phyloP scores from a whole-genome alignment of 2,888 invertebrate genomes.

The Cordilura impudica region DNA sequence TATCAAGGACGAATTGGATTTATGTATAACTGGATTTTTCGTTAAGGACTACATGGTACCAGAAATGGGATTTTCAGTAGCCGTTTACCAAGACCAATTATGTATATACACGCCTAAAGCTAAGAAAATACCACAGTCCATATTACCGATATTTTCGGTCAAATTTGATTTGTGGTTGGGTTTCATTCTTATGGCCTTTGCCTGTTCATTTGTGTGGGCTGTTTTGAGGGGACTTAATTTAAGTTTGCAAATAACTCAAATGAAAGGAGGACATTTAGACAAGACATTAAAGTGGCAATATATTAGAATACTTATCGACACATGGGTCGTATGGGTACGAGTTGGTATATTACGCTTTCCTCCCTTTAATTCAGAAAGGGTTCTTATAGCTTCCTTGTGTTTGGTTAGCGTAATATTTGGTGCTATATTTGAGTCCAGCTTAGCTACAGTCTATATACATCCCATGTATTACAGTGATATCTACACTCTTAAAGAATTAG shows the following conservation, averaged over 20 bases:
- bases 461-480: conserved; percentile 77
- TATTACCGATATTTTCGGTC: conserved; percentile 76
- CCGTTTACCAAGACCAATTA: conserved; percentile 76
- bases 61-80: conserved; percentile 76
- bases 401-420: conserved; percentile 77
- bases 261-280: conserved; percentile 19
- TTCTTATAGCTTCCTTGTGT: conserved; percentile 75
- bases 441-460: conserved; percentile 77
- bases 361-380: conserved; percentile 73
- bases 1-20: conserved; percentile 73
- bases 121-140: conserved; percentile 75
- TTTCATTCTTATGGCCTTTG: conserved; percentile 72
- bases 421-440: conserved; percentile 77
- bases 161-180: conserved; percentile 74
- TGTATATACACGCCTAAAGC: conserved; percentile 78
- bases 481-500: conserved; percentile 75
- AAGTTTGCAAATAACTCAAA: conserved; percentile 53
- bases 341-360: conserved; percentile 73
- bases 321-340: conserved; percentile 76
- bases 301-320: conserved; percentile 71
- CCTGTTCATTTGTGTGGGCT: conserved; percentile 70
- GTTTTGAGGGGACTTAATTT: conserved; percentile 70
- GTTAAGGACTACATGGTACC: conserved; percentile 77
- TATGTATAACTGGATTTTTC: conserved; percentile 77
- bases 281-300: conserved; percentile 66